A percentile compares a stretch with the other conserved stretches of the same genome.
phyloP scores from a whole-genome alignment of 2,113 vertebrate species.

The Anser cygnoides region DNA sequence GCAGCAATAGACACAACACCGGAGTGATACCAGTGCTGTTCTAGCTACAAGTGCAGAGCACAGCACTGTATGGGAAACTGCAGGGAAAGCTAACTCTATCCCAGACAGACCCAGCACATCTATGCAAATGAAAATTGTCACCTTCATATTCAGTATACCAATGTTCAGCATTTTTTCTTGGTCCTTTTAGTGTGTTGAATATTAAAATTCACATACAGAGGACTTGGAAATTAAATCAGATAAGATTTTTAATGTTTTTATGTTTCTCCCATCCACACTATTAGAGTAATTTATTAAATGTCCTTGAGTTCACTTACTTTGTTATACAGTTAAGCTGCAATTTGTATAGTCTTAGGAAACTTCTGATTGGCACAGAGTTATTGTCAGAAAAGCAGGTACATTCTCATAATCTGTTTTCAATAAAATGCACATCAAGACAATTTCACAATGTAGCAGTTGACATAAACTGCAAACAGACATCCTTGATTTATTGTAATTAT shows the following conservation, averaged over 20 bases:
- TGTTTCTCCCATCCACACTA: background rate
- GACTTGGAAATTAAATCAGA: background rate
- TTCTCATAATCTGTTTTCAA: background rate
- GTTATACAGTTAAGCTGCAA: background rate
- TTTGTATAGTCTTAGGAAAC: background rate
- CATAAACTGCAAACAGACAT: background rate
- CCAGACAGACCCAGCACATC: background rate
- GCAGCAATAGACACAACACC: no score
- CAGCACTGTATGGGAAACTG: no score
- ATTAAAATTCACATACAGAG: background rate
- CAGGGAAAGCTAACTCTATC: no score
- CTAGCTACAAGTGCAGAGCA: no score
- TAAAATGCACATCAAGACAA: background rate
- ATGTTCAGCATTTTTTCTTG: background rate
- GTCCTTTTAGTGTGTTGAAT: background rate
- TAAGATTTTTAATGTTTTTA: background rate
- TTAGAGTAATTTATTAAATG: background rate
- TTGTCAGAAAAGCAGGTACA: background rate
- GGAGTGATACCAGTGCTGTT: no score
- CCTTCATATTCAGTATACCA: background rate
- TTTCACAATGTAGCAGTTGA: background rate
- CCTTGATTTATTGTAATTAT: background rate
- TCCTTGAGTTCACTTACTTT: background rate
- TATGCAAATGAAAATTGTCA: background rate
- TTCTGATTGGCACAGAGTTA: background rate